Conservation (phyloP, 2,888 invertebrate species). For the Plagiodera versicolora region DNA sequence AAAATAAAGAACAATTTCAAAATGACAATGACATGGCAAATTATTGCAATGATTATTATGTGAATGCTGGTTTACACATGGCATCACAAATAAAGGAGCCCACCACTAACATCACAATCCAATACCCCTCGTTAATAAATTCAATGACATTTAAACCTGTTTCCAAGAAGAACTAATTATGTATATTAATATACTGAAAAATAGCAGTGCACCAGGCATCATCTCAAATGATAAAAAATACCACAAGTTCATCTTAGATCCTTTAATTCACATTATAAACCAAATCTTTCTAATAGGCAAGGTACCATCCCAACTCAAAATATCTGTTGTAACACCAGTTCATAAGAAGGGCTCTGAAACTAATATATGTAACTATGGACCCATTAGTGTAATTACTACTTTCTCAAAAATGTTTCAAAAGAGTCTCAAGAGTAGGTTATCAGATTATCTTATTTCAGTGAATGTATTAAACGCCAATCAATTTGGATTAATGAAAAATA, state of each 20-base stretch:
- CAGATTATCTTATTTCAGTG: not conserved
- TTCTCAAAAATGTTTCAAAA: not conserved
- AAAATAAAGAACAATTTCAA: constrained; percentile 1
- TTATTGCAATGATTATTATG: constrained; percentile 3
- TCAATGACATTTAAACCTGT: constrained; percentile 5
- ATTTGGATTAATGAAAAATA: constrained; percentile 5
- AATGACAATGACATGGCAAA: constrained; percentile 4
- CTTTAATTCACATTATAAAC: not conserved
- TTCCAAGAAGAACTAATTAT: not conserved
- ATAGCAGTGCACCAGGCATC: not conserved
- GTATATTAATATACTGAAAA: not conserved
- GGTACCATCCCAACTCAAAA: constrained; percentile 5
- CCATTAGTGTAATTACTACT: not conserved
- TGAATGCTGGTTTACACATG: constrained; percentile 2
- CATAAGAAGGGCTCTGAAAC: constrained; percentile 2
- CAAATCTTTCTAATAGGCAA: not conserved
- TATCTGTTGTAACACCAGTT: not conserved
- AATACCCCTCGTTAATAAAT: not conserved
- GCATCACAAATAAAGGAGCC: too few relatives aligned
- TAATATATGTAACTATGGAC: not conserved
- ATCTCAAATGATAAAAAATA: not conserved
- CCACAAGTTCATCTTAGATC: constrained; percentile 2
- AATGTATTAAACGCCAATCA: not conserved
- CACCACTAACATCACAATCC: not conserved
- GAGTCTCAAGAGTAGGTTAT: not conserved